Evolutionary conservation across 2,888 invertebrate species (phyloP), one percentile per base, ranked within the genome.

Genomic region (Drosophila atripex): DNA sequence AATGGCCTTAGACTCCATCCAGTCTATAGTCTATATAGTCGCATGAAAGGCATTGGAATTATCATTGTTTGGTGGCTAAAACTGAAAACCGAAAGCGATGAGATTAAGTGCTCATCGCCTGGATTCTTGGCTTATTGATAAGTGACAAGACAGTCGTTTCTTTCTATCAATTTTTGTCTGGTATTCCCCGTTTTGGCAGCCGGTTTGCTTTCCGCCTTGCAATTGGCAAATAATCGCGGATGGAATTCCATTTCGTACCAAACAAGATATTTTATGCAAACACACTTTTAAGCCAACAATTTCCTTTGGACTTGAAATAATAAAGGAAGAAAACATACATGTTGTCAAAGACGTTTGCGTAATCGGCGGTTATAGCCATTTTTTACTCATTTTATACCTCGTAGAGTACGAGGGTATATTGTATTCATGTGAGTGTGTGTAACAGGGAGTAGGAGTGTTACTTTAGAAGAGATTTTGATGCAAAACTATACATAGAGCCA

Each of bases 291-390:
- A 18, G 50, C 23, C 71, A 70, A 50, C 59, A 59, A 69, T 57
- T 77, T 76, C 73, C 60, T 64, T 51, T 59, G 45, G 45, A 50
- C 45, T 43, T n/a, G 21, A 49, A 58, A 25, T 57, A 75, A 59
- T 35, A 39, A 38, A 39, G 32, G 53, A 32, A 47, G 51, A 73
- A 61, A 59, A 58, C 72, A 74, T 71, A 61, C 70, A 32, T 72
- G 65, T 63, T 61, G 61, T 65, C 68, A 60, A 46, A 71, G 61
- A 35, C 60, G 76, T 70, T 88, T 88, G 86, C 86, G 88, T 86
- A 84, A 84, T 83, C 88, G 75, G 73, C 86, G 73, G 65, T 61
- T 79, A 76, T 68, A 71, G 75, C 79, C 35, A 6, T n/a, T n/a
- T 35, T 35, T 14, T 28, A 28, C 1, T 9, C 28, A 9, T 28